These are phyloP conservation scores for Ophioderma brevispina DNA, from an alignment of 35 echinoderm and acorn worm species.

Conservation along the genomic window DNA sequence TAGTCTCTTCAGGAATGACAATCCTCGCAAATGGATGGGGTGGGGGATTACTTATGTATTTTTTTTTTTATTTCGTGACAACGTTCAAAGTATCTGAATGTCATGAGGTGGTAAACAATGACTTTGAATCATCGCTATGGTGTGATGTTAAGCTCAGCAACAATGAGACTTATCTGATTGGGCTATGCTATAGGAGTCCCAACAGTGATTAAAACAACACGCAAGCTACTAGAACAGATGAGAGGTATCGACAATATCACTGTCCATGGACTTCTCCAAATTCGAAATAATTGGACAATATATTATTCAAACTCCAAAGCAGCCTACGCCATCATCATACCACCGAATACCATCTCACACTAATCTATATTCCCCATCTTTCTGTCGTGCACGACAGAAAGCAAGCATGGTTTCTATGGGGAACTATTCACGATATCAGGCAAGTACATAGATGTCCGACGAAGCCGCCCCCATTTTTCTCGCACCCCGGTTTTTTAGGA, in stretches of 20 bases:
- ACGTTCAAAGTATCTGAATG: not conserved
- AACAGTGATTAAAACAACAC: slow-evolving; percentile 9
- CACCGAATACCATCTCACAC: too few relatives aligned
- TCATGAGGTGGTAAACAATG: not conserved
- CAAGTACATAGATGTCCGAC: too few relatives aligned
- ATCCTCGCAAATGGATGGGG: not conserved
- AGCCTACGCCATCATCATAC: too few relatives aligned
- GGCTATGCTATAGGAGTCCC: not conserved
- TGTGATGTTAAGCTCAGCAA: slow-evolving; percentile 1
- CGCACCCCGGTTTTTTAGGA: too few relatives aligned
- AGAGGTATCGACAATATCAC: not conserved
- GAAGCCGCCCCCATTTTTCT: too few relatives aligned
- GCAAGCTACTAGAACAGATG: not conserved
- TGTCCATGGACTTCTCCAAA: not conserved
- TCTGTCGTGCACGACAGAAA: too few relatives aligned
- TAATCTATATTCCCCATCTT: too few relatives aligned
- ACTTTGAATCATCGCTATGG: slow-evolving; percentile 1
- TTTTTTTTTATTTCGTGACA: not conserved
- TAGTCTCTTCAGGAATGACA: slow-evolving; percentile 1
- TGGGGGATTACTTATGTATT: not conserved
- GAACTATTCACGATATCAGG: too few relatives aligned
- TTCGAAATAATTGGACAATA: not conserved
- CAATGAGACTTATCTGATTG: not conserved
- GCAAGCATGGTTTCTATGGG: not conserved
- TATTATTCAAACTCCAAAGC: not conserved